Base-by-base conservation (phyloP, 92 coral and sea anemone species). In the Muricea muricata region DNA sequence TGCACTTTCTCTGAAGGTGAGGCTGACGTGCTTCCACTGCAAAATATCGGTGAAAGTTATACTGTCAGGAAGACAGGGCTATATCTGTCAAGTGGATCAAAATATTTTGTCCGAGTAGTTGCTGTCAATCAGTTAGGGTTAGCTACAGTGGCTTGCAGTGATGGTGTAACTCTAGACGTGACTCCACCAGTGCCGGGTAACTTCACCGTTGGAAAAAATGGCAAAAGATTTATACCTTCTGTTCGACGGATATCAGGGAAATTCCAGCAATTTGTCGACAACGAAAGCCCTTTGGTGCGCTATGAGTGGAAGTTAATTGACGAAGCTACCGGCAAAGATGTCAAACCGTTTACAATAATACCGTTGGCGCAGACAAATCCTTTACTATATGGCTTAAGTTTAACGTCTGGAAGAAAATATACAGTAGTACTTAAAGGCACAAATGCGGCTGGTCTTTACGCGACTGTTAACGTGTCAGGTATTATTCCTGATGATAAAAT, bases 91-190 rank as follows among this genome's bases (percentile, higher is more conserved):
- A 94, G 87, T 41, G 98, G 97, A 0, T 54, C 67, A 9, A 92
- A 84, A 45, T 96, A 93, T 76, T 93, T 86, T 75, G 84, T 93
- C 31, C 93, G 98, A 29, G 88, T 95, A 32, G 76, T 82, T 50
- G 92, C 88, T 23, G 88, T 90, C 73, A 93, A 93, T 58, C 83
- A 67, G 15, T 23, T 93, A 75, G 98, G 96, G 12, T 74, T 95
- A 21, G 82, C 90, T 45, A 89, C 94, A 46, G 90, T 95, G 0
- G 92, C 94, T 94, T 95, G 98, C 37, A 93, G 98, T 60, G 83
- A 95, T 85, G 98, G 98, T 21, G 65, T 95, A 29, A 63, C 80
- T 40, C 75, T 95, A 39, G 98, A 95, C 70, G 93, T 91, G 10
- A 95, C 97, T 0, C 97, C 97, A 4, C 98, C 98, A 6, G 13